Evolutionary conservation across 2,888 invertebrate genomes (phyloP).

Genomic region (Philonicus albiceps): DNA sequence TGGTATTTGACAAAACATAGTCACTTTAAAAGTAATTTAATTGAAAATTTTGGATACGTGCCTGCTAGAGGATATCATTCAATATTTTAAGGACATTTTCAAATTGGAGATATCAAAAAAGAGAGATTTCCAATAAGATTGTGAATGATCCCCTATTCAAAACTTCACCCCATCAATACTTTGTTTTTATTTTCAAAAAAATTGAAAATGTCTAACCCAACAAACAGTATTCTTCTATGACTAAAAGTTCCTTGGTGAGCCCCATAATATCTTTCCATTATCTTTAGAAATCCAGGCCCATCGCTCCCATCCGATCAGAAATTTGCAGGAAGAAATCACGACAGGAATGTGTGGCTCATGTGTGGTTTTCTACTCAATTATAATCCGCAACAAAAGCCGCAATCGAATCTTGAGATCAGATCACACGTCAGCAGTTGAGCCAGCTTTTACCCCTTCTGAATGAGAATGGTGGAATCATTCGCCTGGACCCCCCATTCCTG

Average conservation of each 20-base stretch:
- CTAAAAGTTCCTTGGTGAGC: background rate
- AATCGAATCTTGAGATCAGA: background rate
- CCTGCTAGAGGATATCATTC: no score
- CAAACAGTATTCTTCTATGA: background rate
- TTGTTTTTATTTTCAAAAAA: background rate
- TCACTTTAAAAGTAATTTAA: no score
- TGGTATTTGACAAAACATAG: no score
- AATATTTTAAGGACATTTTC: background rate
- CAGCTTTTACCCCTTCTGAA: background rate
- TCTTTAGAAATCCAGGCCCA: background rate
- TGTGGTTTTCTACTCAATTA: background rate
- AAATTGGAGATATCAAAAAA: background rate
- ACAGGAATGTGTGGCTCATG: background rate
- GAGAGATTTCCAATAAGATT: background rate
- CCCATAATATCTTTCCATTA: background rate
- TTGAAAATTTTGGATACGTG: no score
- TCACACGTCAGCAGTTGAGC: background rate
- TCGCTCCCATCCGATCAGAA: background rate
- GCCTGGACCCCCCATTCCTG: background rate
- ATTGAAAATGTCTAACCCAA: background rate
- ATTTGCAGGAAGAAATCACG: background rate
- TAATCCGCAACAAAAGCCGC: background rate
- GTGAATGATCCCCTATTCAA: background rate
- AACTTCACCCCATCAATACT: background rate
- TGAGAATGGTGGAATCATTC: background rate